These are phyloP conservation scores for Crenuchus spilurus DNA, from an alignment of 2,797 vertebrate species.

Conservation along the genomic window DNA sequence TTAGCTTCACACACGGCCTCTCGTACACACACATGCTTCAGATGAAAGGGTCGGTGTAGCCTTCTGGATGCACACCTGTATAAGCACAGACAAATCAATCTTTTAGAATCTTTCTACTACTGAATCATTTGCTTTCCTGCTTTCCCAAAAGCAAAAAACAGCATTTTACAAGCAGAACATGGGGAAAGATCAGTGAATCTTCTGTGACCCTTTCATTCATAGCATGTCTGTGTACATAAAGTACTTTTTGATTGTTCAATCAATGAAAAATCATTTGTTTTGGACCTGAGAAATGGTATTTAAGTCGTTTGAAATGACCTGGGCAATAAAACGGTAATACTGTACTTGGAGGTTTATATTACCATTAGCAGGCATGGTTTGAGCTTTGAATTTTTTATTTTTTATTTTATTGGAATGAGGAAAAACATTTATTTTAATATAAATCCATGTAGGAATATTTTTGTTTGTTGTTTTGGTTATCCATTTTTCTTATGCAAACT, in stretches of 20 bases:
- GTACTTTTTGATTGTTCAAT: background rate
- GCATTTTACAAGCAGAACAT: too few relatives aligned
- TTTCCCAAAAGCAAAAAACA: background rate
- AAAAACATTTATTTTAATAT: too few relatives aligned
- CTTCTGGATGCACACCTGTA: too few relatives aligned
- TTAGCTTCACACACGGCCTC: background rate
- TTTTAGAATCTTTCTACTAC: background rate
- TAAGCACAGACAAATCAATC: background rate
- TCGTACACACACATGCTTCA: background rate
- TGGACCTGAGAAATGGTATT: constrained; percentile 34
- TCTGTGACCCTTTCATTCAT: constrained; percentile 25
- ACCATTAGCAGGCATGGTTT: too few relatives aligned
- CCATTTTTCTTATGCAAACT: too few relatives aligned
- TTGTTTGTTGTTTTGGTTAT: too few relatives aligned
- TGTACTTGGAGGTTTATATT: too few relatives aligned
- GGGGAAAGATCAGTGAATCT: too few relatives aligned
- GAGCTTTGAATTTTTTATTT: too few relatives aligned
- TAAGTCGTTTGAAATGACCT: background rate
- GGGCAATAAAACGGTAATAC: background rate
- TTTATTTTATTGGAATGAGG: too few relatives aligned
- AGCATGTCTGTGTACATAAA: constrained; percentile 16
- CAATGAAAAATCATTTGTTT: constrained; percentile 23
- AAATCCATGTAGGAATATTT: too few relatives aligned
- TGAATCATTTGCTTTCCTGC: background rate
- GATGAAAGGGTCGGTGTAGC: background rate